Percentiles rank a stretch among this genome's conserved stretches.
Conservation (phyloP, 2,888 invertebrate species). For the Zygothrica quintamaculata region DNA sequence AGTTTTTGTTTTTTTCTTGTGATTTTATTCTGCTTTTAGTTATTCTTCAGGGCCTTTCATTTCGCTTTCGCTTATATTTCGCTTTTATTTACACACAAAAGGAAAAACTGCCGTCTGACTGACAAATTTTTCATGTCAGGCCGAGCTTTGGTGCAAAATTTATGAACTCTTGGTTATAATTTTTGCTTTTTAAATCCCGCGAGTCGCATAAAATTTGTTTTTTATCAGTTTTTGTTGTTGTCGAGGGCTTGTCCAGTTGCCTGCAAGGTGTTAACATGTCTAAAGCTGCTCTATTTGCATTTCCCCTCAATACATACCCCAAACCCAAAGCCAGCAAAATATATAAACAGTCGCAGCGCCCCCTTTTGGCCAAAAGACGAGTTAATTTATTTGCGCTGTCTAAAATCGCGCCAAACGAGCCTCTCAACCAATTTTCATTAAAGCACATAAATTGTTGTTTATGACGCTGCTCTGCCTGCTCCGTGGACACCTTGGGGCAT, state of each 20-base stretch:
- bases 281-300: conserved; percentile 58
- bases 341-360: not conserved
- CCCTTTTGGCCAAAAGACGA: conserved; percentile 30
- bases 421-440: conserved; percentile 75
- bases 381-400: conserved; percentile 71
- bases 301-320: conserved; percentile 9
- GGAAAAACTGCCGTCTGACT: conserved; percentile 49
- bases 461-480: conserved; percentile 47
- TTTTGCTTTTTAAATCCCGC: conserved; percentile 22
- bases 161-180: conserved; percentile 55
- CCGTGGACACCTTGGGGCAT: conserved; percentile 34
- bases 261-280: conserved; percentile 63
- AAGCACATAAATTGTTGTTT: conserved; percentile 77
- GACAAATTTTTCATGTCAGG: conserved; percentile 58
- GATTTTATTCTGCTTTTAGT: conserved; percentile 29
- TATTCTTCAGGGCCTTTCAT: conserved; percentile 17
- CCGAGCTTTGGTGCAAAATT: conserved; percentile 24
- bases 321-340: not conserved
- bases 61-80: conserved; percentile 50
- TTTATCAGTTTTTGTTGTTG: conserved; percentile 7
- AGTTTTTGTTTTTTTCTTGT: too few relatives aligned
- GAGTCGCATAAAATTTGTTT: conserved; percentile 61
- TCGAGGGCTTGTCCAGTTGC: conserved; percentile 33
- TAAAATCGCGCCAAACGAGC: conserved; percentile 56
- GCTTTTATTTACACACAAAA: conserved; percentile 57